These are phyloP conservation scores for Chromobotia macracanthus DNA, from an alignment of 2,797 vertebrate species.

Conservation along the genomic window DNA sequence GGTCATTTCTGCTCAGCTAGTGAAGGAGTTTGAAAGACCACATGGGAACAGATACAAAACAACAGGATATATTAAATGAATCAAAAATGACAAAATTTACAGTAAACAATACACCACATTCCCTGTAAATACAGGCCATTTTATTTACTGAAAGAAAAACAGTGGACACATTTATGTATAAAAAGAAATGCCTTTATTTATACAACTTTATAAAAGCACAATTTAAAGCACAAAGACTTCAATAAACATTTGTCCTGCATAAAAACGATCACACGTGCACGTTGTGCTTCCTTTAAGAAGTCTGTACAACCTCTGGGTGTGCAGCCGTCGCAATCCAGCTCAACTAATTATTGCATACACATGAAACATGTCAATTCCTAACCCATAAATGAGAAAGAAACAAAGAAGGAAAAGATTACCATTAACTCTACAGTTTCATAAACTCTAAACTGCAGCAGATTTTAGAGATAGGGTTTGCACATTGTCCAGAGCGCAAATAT, in stretches of 20 bases:
- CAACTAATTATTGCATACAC: constrained; percentile 99
- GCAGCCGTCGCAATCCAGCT: constrained; percentile 80
- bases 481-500: constrained; percentile 60
- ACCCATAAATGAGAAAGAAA: constrained; percentile 56
- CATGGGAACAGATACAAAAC: not conserved
- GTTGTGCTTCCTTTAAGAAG: constrained; percentile 95
- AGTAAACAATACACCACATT: not conserved
- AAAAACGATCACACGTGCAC: constrained; percentile 93
- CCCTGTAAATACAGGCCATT: not conserved
- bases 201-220: constrained; percentile 93
- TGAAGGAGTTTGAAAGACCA: not conserved
- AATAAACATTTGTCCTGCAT: constrained; percentile 88
- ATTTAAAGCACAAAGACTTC: constrained; percentile 89
- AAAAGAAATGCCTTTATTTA: constrained; percentile 88
- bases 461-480: constrained; percentile 75
- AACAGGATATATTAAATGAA: not conserved
- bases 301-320: constrained; percentile 87
- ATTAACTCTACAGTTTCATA: constrained; percentile 60
- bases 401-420: constrained; percentile 29
- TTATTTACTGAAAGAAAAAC: constrained; percentile 16
- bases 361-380: constrained; percentile 81
- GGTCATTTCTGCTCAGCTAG: constrained; percentile 21
- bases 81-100: not conserved
- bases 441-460: constrained; percentile 82
- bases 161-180: constrained; percentile 55